Conservation (phyloP, 2,888 invertebrate genomes). For the Antheraea yamamai region DNA sequence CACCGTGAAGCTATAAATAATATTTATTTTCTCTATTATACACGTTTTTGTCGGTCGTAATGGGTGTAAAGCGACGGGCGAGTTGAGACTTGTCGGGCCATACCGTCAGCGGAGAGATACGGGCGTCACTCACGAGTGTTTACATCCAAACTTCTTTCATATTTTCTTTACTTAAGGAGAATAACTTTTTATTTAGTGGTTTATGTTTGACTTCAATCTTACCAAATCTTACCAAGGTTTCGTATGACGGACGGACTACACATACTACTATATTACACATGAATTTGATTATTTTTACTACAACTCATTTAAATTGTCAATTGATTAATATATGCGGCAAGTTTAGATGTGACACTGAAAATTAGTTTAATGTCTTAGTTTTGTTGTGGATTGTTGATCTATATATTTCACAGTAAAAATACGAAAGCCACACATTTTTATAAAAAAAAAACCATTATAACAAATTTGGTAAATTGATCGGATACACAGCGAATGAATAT, state of each 20-base stretch:
- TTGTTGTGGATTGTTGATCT: neutral
- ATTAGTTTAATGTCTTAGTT: neutral
- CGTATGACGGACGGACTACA: neutral
- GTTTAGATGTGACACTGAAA: neutral
- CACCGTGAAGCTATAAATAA: constrained; percentile 82
- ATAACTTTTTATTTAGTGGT: neutral
- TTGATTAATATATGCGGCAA: neutral
- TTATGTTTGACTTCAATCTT: neutral
- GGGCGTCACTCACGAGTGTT: neutral
- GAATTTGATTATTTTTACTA: neutral
- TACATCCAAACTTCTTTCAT: neutral
- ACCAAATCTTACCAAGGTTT: neutral
- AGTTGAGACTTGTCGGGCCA: constrained; percentile 49
- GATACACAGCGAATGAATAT: neutral
- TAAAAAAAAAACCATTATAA: neutral
- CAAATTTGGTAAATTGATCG: neutral
- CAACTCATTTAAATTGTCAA: neutral
- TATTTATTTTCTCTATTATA: constrained; percentile 82
- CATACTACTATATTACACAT: neutral
- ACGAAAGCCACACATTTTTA: neutral
- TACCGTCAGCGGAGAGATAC: constrained; percentile 26
- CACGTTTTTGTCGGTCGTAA: constrained; percentile 80
- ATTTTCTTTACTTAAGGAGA: neutral
- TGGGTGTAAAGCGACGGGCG: constrained; percentile 63
- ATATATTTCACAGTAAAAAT: neutral